Evolutionary conservation across 2,888 invertebrate genomes (phyloP).

Genomic region (Lapara coniferarum): DNA sequence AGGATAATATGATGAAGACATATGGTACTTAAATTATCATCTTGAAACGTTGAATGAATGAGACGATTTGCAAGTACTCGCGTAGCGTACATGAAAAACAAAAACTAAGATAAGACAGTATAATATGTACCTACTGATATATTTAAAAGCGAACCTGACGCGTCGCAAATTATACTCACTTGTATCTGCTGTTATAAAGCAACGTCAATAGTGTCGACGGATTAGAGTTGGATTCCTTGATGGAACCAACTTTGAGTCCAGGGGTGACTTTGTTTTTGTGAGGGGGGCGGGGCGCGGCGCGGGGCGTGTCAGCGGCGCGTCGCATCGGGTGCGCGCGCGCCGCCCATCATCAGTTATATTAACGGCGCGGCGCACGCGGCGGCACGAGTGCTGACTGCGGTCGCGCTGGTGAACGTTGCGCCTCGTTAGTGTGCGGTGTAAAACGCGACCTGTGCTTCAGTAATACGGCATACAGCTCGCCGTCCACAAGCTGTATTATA

Average conservation of each 20-base stretch:
- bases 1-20: slow-evolving; percentile 17
- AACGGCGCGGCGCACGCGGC: slow-evolving; percentile 60
- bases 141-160: slow-evolving; percentile 1
- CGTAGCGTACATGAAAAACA: not conserved
- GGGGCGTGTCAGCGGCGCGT: slow-evolving; percentile 57
- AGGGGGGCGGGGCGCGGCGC: slow-evolving; percentile 61
- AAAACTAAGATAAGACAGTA: not conserved
- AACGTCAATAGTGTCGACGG: slow-evolving; percentile 2
- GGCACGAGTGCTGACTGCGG: slow-evolving; percentile 44
- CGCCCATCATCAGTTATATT: slow-evolving; percentile 66
- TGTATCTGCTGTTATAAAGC: not conserved
- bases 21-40: slow-evolving; percentile 11
- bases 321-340: slow-evolving; percentile 58
- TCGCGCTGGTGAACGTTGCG: slow-evolving; percentile 57
- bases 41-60: slow-evolving; percentile 7
- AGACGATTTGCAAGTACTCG: not conserved
- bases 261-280: slow-evolving; percentile 24
- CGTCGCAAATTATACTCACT: not conserved
- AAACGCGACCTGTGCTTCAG: slow-evolving; percentile 27
- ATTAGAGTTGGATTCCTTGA: not conserved
- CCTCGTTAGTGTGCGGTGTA: slow-evolving; percentile 35
- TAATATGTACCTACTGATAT: too few species aligned
- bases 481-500: slow-evolving; percentile 23
- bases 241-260: slow-evolving; percentile 11
- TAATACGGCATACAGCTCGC: slow-evolving; percentile 19